Evolutionary conservation across 2,888 invertebrate genomes (phyloP).

Genomic region (Drosophila nigritarsus): DNA sequence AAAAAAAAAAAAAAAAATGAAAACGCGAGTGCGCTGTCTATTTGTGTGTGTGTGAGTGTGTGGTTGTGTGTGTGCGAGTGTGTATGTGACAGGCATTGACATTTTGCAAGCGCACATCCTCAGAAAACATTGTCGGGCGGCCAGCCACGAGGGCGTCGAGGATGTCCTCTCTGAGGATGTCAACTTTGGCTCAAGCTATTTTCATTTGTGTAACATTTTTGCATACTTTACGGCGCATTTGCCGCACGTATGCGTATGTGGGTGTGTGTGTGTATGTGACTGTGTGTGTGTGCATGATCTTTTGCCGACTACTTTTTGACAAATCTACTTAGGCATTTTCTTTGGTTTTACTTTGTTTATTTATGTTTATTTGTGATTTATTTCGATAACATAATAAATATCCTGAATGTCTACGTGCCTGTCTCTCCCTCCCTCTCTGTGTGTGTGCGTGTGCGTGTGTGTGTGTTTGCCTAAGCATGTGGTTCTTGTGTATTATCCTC

Average conservation of each 20-base stretch:
- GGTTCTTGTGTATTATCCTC: constrained; percentile 16
- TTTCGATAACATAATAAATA: constrained; percentile 81
- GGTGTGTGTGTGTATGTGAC: constrained; percentile 23
- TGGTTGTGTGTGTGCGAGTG: constrained; percentile 12
- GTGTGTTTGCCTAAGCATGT: constrained; percentile 7
- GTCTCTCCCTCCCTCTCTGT: background rate
- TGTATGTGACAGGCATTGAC: constrained; percentile 66
- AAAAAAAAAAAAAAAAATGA: background rate
- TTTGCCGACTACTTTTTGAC: constrained; percentile 74
- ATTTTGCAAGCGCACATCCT: constrained; percentile 71
- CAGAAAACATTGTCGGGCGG: constrained; percentile 76
- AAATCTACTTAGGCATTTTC: constrained; percentile 80
- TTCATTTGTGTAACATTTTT: constrained; percentile 78
- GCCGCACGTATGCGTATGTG: constrained; percentile 58
- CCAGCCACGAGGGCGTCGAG: constrained; percentile 20
- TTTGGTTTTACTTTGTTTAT: constrained; percentile 75
- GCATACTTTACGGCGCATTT: constrained; percentile 78
- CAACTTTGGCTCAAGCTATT: constrained; percentile 78
- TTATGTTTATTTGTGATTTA: constrained; percentile 80
- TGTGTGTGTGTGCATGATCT: constrained; percentile 54
- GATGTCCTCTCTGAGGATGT: constrained; percentile 44
- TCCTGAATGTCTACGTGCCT: constrained; percentile 44
- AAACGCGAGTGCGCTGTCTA: constrained; percentile 7
- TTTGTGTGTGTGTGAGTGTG: constrained; percentile 13
- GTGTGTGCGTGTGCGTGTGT: background rate